Base-by-base conservation (phyloP, 2,888 invertebrate genomes). In the Dione juno region DNA sequence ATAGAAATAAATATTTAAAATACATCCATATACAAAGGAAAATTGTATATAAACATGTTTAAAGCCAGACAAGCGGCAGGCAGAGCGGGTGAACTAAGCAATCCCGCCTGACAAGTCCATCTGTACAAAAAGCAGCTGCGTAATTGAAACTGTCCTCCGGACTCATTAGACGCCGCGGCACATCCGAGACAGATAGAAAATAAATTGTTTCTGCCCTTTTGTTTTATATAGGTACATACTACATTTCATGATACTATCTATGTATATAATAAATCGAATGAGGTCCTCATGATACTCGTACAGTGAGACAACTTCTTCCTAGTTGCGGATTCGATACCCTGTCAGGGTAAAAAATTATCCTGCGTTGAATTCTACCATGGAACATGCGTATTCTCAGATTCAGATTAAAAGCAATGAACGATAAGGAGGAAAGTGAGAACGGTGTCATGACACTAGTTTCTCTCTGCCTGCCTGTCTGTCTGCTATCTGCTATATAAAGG, bases 111-210 rank as follows among this genome's bases (percentile, higher is more conserved):
- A 82, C 79, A 80, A 77, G 79, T 82, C 79, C 76, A 79, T 83
- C 79, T 78, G 78, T 73, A 76, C 76, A 80, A 81, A 80, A 77
- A 76, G 76, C 83, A 83, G 81, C 84, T 85, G 84, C 76, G 77
- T 81, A 85, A 85, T 85, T 84, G 84, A 84, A 85, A 85, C 79
- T 76, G 80, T 81, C 78, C 79, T 76, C 77, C 74, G 80, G 77
- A 73, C 82, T 84, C 84, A 85, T 85, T 85, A 85, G 79, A 76
- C 78, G 76, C 75, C 76, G 67, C 74, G 67, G 75, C 71, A 75
- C 74, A 77, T 77, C 72, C 77, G 76, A 76, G 74, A 75, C 74
- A 74, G 73, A 78, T 77, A 78, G 77, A 80, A 74, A 80, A 74
- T 70, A 74, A 69, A 74, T 72, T 64, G 69, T 74, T 66, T 69